Conservation (phyloP, 2,888 invertebrate species). For the Monopis laevigella region DNA sequence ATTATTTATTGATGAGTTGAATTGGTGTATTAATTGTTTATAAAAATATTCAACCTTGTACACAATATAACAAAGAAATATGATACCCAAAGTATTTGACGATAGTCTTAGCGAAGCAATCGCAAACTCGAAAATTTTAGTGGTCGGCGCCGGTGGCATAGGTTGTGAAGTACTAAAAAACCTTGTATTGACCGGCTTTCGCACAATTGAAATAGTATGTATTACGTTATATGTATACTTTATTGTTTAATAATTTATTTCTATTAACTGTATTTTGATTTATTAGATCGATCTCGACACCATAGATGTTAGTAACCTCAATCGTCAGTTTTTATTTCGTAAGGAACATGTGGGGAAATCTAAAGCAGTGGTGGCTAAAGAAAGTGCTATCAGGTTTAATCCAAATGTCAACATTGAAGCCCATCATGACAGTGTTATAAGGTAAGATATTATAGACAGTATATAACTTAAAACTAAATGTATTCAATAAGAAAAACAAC, state of each 20-base stretch:
- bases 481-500: too few species aligned
- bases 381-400: slow-evolving; percentile 89
- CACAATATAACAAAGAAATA: too few species aligned
- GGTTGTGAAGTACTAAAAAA: slow-evolving; percentile 99
- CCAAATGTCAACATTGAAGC: slow-evolving; percentile 89
- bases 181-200: slow-evolving; percentile 93
- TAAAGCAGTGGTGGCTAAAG: slow-evolving; percentile 91
- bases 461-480: too few species aligned
- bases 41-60: too few species aligned
- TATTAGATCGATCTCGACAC: slow-evolving; percentile 99
- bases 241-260: neutral
- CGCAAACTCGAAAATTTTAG: slow-evolving; percentile 77
- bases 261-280: slow-evolving; percentile 31
- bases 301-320: slow-evolving; percentile 98
- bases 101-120: slow-evolving; percentile 72
- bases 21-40: too few species aligned
- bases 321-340: slow-evolving; percentile 98
- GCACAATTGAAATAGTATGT: slow-evolving; percentile 92
- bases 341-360: slow-evolving; percentile 98
- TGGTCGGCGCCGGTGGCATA: slow-evolving; percentile 98
- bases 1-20: too few species aligned
- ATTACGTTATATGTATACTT: slow-evolving; percentile 13
- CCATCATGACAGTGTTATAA: slow-evolving; percentile 92
- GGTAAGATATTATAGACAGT: slow-evolving; percentile 58
- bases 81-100: slow-evolving; percentile 71